These are phyloP conservation scores for Spialia ferax DNA, from an alignment of 2,888 invertebrate genomes.

Conservation along the genomic window DNA sequence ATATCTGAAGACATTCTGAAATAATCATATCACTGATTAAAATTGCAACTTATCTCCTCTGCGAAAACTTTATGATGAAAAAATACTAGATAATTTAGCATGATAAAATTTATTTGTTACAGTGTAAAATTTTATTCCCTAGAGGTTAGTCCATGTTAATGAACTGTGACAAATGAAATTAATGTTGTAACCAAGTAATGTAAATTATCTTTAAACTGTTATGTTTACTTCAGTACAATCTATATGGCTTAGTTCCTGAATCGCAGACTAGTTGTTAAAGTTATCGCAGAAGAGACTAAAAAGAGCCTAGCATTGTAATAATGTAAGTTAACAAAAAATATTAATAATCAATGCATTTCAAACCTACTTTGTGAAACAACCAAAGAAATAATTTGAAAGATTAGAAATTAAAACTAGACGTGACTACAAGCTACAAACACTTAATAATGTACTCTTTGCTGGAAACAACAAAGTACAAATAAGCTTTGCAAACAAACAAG, in stretches of 20 bases:
- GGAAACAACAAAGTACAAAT: no score
- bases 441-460: no score
- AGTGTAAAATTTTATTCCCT: background rate
- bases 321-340: no score
- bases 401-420: no score
- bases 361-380: no score
- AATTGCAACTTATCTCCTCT: conserved; percentile 6
- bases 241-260: background rate
- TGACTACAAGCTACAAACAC: no score
- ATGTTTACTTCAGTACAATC: background rate
- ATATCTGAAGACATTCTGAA: conserved; percentile 88
- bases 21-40: conserved; percentile 34
- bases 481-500: no score
- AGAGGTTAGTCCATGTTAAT: background rate
- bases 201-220: background rate
- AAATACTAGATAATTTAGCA: conserved; percentile 15
- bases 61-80: conserved; percentile 11
- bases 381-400: no score
- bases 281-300: no score
- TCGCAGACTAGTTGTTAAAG: background rate
- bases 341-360: no score
- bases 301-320: no score
- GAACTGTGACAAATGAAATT: background rate
- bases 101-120: background rate
- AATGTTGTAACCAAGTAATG: background rate